Evolutionary conservation across 2,113 vertebrate species (phyloP).

Genomic region (Pyrgilauda ruficollis): DNA sequence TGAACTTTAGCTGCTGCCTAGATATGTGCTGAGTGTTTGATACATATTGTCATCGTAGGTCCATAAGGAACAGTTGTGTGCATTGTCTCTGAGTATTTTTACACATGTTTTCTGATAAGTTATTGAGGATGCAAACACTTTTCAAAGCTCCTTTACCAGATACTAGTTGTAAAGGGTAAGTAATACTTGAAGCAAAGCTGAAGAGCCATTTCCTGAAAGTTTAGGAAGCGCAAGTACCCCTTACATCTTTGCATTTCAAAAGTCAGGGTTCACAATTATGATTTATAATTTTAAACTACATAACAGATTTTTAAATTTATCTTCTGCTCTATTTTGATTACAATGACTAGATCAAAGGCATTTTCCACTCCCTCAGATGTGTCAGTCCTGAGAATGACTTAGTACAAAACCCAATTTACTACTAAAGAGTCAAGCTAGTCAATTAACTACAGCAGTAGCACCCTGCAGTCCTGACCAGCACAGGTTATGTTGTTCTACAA

Average conservation of each 20-base stretch:
- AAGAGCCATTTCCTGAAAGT: not conserved
- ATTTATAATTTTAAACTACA: not conserved
- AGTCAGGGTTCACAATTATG: not conserved
- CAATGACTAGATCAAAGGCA: not conserved
- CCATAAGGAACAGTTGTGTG: not conserved
- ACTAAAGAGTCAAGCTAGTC: not conserved
- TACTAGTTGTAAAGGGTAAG: not conserved
- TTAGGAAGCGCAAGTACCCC: not conserved
- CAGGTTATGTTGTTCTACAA: not conserved
- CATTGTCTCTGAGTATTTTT: slow-evolving; percentile 22
- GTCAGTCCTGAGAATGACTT: not conserved
- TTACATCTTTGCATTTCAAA: not conserved
- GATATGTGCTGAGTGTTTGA: slow-evolving; percentile 75
- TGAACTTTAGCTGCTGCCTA: slow-evolving; percentile 63
- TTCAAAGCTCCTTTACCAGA: slow-evolving; percentile 5
- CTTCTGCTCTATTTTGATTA: not conserved
- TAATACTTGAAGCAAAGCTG: slow-evolving; percentile 25
- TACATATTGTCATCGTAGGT: slow-evolving; percentile 61
- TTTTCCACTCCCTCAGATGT: not conserved
- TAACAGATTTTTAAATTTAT: not conserved
- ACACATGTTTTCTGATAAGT: slow-evolving; percentile 48
- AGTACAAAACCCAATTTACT: not conserved
- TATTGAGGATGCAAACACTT: slow-evolving; percentile 46
- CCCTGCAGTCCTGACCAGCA: not conserved
- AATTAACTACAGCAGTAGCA: not conserved